Conservation (phyloP, 92 coral and sea anemone species). For the Actinostola sp. region DNA sequence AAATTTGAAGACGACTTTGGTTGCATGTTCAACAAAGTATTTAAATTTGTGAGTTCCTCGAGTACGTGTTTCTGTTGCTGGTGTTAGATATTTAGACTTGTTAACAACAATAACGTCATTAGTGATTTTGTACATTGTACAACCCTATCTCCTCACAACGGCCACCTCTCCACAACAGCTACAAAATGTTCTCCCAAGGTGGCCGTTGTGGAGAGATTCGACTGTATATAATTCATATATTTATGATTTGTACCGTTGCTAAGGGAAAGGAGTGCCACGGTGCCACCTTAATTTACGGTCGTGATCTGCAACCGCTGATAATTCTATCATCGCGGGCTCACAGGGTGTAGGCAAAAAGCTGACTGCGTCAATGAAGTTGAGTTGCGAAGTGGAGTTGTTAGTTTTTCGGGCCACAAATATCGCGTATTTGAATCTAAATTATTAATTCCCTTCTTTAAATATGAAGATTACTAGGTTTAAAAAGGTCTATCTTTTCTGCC, state of each 20-base stretch:
- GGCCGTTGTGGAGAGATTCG: too few species aligned
- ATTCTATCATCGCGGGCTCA: not conserved
- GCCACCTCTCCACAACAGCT: too few species aligned
- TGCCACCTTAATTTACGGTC: not conserved
- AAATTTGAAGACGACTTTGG: too few species aligned
- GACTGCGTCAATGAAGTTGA: conserved; percentile 3
- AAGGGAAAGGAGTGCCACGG: not conserved
- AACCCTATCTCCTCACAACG: too few species aligned
- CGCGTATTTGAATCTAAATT: not conserved
- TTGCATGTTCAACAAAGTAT: too few species aligned
- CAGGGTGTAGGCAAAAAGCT: conserved; percentile 7
- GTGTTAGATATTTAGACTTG: too few species aligned
- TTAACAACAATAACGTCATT: too few species aligned
- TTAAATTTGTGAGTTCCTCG: too few species aligned
- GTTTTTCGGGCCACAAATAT: not conserved
- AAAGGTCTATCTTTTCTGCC: not conserved
- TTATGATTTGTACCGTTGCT: not conserved
- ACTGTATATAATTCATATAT: too few species aligned
- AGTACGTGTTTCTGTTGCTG: too few species aligned
- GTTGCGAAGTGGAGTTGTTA: not conserved
- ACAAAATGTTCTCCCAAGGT: too few species aligned
- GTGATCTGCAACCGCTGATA: conserved; percentile 9
- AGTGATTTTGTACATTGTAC: too few species aligned
- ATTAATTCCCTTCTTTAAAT: conserved; percentile 11
- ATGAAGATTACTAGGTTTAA: not conserved